Base-by-base conservation (phyloP, 2,888 invertebrate species). In the Chalcosyrphus nemorum region DNA sequence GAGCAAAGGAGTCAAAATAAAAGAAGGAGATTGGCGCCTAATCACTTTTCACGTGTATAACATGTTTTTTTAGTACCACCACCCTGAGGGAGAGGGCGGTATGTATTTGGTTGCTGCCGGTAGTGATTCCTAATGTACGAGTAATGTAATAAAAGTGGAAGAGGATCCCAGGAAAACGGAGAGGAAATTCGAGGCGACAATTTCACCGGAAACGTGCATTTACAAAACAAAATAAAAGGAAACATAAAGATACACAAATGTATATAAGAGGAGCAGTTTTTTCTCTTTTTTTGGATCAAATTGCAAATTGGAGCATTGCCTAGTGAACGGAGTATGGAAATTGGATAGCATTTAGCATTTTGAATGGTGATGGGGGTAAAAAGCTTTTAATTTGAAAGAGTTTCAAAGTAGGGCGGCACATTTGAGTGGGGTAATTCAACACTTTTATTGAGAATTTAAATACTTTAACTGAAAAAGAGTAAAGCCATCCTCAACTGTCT, bases 1-100 rank as follows among this genome's bases (percentile, higher is more conserved):
- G 29, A 43, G 13, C n/a, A 54, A 68, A 54, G 47, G 38, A 70
- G 56, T 75, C 65, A 13, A 21, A 57, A 21, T 15, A 38, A 32
- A 35, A 29, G 56, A 47, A 19, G 38, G 63, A 47, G 32, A 70
- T 68, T 81, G 81, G 81, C 81, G 81, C 81, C 81, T 75, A 81
- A 75, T 75, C 75, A 81, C 70, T 74, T 80, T 74, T 17, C 38
- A 80, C 45, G 56, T 74, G 52, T 35, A 41, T 29, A 32, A 24
- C 72, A 61, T 74, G n/a, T n/a, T n/a, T n/a, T n/a, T n/a, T n/a
- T n/a, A n/a, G 72, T 63, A 43, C 21, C 59, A 72, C 15, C 13
- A 38, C 13, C 19, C 11, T 6, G 5, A 19, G n/a, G 27, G 29
- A 11, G 41, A 41, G n/a, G 29, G 52, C 7, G 24, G n/a, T n/a